phyloP scores from a whole-genome alignment of 2,797 vertebrate species.

The Naso thynnoides region DNA sequence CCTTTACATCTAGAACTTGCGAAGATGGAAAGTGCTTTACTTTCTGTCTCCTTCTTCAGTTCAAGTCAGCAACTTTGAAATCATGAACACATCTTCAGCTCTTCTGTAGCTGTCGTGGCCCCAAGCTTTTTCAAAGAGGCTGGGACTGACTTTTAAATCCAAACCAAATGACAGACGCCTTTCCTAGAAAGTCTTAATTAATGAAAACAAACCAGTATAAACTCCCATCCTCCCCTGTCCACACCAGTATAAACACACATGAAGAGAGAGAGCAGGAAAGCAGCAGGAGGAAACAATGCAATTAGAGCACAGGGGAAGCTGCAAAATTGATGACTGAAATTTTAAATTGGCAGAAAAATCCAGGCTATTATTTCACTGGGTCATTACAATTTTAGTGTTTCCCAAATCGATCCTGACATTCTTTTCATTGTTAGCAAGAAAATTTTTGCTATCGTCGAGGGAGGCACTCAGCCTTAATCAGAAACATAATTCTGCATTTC shows the following conservation, averaged over 20 bases:
- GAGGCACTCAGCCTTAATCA: constrained; percentile 16
- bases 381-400: constrained; percentile 4
- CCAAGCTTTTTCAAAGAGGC: neutral
- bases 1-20: neutral
- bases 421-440: constrained; percentile 7
- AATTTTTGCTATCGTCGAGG: constrained; percentile 2
- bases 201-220: constrained; percentile 8
- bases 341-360: neutral
- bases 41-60: neutral
- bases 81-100: neutral
- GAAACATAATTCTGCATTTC: constrained; percentile 35
- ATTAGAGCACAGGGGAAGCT: neutral
- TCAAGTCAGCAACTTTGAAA: constrained; percentile 3
- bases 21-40: neutral
- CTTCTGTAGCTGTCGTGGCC: no score
- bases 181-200: constrained; percentile 28
- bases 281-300: constrained; percentile 2
- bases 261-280: neutral
- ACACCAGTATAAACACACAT: constrained; percentile 7
- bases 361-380: neutral
- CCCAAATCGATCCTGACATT: neutral
- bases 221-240: neutral
- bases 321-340: neutral
- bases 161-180: neutral
- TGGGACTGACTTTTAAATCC: neutral